These are phyloP conservation scores for Brachypodius melanocephalos DNA, from an alignment of 2,113 vertebrate genomes.

Conservation along the genomic window DNA sequence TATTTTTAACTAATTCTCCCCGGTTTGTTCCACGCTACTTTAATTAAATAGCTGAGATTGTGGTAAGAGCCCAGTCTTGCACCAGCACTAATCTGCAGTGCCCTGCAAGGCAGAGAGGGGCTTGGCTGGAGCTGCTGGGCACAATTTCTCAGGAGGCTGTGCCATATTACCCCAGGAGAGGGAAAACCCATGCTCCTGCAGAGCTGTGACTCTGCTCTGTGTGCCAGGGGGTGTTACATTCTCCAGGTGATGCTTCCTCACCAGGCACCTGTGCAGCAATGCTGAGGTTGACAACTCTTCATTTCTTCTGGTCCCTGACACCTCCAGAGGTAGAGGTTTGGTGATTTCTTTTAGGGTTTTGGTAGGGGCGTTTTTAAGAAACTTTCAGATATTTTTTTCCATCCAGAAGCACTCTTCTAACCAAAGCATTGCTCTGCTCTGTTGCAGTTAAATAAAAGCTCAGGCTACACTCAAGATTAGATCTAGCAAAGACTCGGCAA, in stretches of 20 bases:
- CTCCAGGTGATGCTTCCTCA: not conserved
- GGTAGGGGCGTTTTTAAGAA: fast-evolving
- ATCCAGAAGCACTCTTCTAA: not conserved
- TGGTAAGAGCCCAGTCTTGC: not conserved
- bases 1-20: conserved; percentile 41
- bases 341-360: not conserved
- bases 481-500: not conserved
- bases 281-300: not conserved
- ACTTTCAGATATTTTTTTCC: fast-evolving
- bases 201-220: not conserved
- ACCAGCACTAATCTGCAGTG: not conserved
- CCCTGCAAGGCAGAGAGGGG: not conserved
- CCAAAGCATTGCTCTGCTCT: not conserved
- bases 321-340: not conserved
- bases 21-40: not conserved
- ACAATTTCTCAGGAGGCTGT: not conserved
- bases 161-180: not conserved
- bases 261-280: not conserved
- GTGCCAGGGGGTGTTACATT: not conserved
- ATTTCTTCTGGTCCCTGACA: not conserved
- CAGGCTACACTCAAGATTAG: not conserved
- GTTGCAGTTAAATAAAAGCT: not conserved
- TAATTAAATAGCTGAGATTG: conserved; percentile 8
- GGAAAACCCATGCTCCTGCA: not conserved
- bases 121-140: not conserved